Base-by-base conservation (phyloP, 2,888 invertebrate species). In the Cryptocephalus primarius region DNA sequence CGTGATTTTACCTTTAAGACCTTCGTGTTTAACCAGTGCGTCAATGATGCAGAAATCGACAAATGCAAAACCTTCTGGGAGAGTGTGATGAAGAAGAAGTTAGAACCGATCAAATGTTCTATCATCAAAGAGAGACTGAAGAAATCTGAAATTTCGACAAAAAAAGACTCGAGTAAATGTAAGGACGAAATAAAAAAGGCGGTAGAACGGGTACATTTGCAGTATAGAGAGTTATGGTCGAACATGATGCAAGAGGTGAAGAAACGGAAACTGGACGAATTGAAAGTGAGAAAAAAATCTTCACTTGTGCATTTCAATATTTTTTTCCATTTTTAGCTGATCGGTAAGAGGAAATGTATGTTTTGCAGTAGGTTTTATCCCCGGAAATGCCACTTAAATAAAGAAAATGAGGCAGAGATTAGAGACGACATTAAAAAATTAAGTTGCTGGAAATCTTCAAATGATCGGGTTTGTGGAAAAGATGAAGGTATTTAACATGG, bases 1-100 rank as follows among this genome's bases (percentile, higher is more conserved):
- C 6, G 2, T 6, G 6, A 22, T 36, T 6, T 36, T 6, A n/a
- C 6, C 2, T 48, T 44, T 44, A 41, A 59, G 56, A 52, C 48
- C 4, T 59, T 58, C 45, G 51, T 51, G 11, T 60, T 58, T 49
- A 56, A 59, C 31, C 49, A 50, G 14, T 42, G 44, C 10, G 47
- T 53, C 2, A 52, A 48, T 33, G 50, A 55, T 33, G 55, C 53
- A n/a, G 60, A 60, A 44, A 53, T 55, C 9, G 50, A 59, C 43
- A 60, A 61, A 50, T 61, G 61, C 43, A 51, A 60, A 12, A 45
- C 48, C 2, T 61, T 61, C 48, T 62, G 59, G 62, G 53, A 53
- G 40, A 53, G 50, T 31, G 52, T 60, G 2, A 50, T 60, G 42
- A 51, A 55, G 42, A 57, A 55, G 46, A 59, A 61, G 44, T 49